Percentiles rank a stretch among this genome's conserved stretches.
Evolutionary conservation across 1,140 invertebrate species (phyloP).

Genomic region (Musca domestica): DNA sequence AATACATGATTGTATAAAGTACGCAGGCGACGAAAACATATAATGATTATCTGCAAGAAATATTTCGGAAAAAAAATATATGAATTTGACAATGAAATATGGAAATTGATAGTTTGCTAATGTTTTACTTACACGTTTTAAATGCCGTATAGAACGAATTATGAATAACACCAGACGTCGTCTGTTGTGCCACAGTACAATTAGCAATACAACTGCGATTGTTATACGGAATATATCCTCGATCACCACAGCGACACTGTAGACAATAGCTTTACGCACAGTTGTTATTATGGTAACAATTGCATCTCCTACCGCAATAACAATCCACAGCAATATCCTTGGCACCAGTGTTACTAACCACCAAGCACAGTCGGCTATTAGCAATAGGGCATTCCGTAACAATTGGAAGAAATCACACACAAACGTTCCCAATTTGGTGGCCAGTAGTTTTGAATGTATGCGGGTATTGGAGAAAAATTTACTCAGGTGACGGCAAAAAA

Average conservation of each 20-base stretch:
- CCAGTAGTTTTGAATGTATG: constrained; percentile 10
- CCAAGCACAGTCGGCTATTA: constrained; percentile 19
- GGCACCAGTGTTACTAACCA: constrained; percentile 15
- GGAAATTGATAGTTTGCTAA: not conserved
- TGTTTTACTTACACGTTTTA: not conserved
- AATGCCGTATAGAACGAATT: not conserved
- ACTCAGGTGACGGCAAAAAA: not conserved
- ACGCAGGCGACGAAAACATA: not conserved
- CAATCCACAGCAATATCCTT: not conserved
- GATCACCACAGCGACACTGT: not conserved
- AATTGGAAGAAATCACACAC: constrained; percentile 5
- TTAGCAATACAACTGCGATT: not conserved
- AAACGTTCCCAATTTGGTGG: not conserved
- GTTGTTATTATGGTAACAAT: not conserved
- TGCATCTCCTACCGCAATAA: constrained; percentile 12
- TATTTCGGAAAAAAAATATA: not conserved
- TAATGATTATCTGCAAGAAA: not conserved
- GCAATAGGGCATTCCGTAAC: not conserved
- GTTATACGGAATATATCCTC: constrained; percentile 19
- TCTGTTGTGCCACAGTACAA: constrained; percentile 2
- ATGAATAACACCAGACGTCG: not conserved
- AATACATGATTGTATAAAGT: not conserved
- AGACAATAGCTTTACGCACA: not conserved
- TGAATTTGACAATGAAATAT: not conserved
- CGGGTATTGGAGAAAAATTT: constrained; percentile 16